Conservation (phyloP, 2,888 invertebrate species). For the Ormyrus rosae region DNA sequence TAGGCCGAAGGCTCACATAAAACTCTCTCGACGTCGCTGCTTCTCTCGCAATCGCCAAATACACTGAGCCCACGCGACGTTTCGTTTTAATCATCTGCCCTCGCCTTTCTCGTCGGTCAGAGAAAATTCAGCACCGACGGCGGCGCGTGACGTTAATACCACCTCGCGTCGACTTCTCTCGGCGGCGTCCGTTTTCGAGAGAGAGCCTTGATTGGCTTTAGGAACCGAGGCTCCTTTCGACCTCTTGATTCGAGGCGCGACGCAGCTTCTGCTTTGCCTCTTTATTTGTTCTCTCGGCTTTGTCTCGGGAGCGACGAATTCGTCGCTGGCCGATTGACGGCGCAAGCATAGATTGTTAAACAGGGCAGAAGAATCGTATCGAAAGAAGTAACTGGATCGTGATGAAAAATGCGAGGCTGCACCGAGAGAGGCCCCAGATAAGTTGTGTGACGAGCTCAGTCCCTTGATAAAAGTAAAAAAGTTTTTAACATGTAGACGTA, state of each 20-base stretch:
- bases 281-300: not conserved
- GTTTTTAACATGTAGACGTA: too few relatives aligned
- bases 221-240: not conserved
- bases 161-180: not conserved
- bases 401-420: constrained; percentile 5
- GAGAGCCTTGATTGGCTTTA: not conserved
- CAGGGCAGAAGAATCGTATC: not conserved
- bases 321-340: constrained; percentile 11
- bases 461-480: too few relatives aligned
- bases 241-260: not conserved
- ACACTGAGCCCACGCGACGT: not conserved
- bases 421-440: not conserved
- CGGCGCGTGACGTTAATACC: constrained; percentile 42
- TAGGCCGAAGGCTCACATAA: too few relatives aligned
- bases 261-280: not conserved
- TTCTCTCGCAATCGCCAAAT: not conserved
- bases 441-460: too few relatives aligned
- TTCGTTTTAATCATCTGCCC: not conserved
- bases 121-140: constrained; percentile 9
- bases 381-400: constrained; percentile 5
- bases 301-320: not conserved
- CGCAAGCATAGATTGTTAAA: not conserved
- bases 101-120: not conserved
- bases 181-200: constrained; percentile 15
- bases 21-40: too few relatives aligned